Evolutionary conservation across 2,113 vertebrate species (phyloP).

Genomic region (Zosterops borbonicus): DNA sequence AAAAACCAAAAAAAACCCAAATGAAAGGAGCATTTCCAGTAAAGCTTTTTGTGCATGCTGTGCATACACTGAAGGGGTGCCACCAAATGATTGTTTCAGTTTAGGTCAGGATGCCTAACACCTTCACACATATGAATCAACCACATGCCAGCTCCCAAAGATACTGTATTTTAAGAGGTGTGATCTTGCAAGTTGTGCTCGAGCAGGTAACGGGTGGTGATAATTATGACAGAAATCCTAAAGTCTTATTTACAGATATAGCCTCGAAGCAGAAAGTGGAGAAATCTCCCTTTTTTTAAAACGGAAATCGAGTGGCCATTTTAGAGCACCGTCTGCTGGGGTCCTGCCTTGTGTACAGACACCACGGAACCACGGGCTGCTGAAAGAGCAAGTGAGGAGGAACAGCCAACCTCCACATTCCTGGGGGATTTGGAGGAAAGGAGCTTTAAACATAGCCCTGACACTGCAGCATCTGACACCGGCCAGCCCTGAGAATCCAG

Average conservation of each 20-base stretch:
- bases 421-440: rapidly evolving
- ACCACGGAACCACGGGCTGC: neutral
- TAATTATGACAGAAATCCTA: neutral
- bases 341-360: neutral
- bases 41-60: neutral
- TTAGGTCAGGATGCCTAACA: constrained; percentile 45
- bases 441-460: neutral
- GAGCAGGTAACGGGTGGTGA: neutral
- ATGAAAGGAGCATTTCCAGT: constrained; percentile 16
- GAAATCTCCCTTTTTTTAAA: neutral
- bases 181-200: neutral
- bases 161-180: neutral
- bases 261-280: neutral
- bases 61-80: neutral
- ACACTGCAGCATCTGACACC: neutral
- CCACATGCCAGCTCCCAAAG: constrained; percentile 37
- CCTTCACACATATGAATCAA: constrained; percentile 50
- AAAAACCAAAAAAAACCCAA: neutral
- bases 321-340: neutral
- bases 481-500: neutral
- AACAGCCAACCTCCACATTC: neutral
- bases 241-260: neutral
- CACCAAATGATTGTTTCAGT: constrained; percentile 4
- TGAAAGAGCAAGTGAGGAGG: neutral
- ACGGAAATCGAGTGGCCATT: neutral